Conservation (phyloP, 2,797 vertebrate genomes). For the Erpetoichthys calabaricus region DNA sequence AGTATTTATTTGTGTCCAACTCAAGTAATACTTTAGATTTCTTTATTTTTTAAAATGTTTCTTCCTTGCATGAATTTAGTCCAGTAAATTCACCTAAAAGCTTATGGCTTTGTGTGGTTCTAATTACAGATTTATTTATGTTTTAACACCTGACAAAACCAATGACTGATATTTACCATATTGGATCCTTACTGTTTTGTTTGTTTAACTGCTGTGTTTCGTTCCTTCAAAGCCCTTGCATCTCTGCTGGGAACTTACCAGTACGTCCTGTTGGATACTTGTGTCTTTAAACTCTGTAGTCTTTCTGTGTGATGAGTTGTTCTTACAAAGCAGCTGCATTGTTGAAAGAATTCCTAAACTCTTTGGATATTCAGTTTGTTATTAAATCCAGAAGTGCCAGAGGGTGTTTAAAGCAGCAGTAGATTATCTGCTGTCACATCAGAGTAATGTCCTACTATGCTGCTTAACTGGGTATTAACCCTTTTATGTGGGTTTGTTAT, state of each 20-base stretch:
- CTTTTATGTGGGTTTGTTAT: not conserved
- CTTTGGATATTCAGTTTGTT: constrained; percentile 5
- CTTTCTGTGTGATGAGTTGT: not conserved
- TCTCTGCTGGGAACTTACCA: not conserved
- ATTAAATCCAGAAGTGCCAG: constrained; percentile 6
- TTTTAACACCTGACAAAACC: not conserved
- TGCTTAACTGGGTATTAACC: not conserved
- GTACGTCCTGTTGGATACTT: constrained; percentile 1
- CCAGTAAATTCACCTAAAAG: too few relatives aligned
- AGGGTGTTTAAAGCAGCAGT: constrained; percentile 2
- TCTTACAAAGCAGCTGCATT: constrained; percentile 4
- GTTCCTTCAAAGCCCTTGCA: not conserved
- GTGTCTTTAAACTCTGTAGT: not conserved
- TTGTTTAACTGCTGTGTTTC: not conserved
- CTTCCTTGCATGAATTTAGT: too few relatives aligned
- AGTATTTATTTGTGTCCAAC: too few relatives aligned
- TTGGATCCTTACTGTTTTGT: not conserved
- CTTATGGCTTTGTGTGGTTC: not conserved
- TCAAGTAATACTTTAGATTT: too few relatives aligned
- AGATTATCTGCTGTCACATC: not conserved
- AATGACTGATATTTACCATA: not conserved
- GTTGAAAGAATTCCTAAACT: not conserved
- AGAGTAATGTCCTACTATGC: not conserved
- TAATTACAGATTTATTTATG: not conserved
- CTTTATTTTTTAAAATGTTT: too few relatives aligned